Base-by-base conservation (phyloP, 2,797 vertebrate genomes). In the Anabas testudineus region DNA sequence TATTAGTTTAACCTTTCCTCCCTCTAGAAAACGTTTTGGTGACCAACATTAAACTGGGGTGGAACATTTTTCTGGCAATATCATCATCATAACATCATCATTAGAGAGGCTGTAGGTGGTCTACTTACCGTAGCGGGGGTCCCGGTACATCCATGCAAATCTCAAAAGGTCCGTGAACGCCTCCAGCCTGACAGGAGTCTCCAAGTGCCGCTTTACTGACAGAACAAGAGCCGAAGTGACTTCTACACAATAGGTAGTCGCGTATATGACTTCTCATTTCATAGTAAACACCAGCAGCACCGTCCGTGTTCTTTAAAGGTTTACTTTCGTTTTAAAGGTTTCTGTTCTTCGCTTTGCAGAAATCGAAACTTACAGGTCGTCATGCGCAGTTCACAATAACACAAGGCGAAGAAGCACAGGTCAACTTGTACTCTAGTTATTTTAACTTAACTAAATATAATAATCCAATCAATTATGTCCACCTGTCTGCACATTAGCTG, bases 351-450 rank as follows among this genome's bases (percentile, higher is more conserved):
- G 5, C 13, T 76, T 63, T 10, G 19, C 18, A 0, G 48, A 15
- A 87, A 88, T 30, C 54, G 85, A 87, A 88, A 88, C 77, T 58
- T 64, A 75, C 8, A 2, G 7, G 42, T 7, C 24, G 52, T 2
- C 47, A 26, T 15, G 64, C 41, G 49, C 32, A 26, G n/a, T 21
- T 2, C 4, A 7, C 39, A 37, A 16, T 0, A 0, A 30, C 28
- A 30, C 28, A 7, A 30, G 30, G 28, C 5, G 30, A 30, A 30
- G 7, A 5, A 28, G 24, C 24, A 4, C 24, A 24, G 24, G 24
- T 24, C 24, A n/a, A n/a, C n/a, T n/a, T n/a, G n/a, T n/a, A n/a
- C n/a, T n/a, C n/a, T n/a, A n/a, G n/a, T n/a, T n/a, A n/a, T n/a
- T n/a, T n/a, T n/a, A n/a, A n/a, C n/a, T n/a, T n/a, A n/a, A n/a